Conservation (phyloP, 2,888 invertebrate species). For the Drosophila colorata region DNA sequence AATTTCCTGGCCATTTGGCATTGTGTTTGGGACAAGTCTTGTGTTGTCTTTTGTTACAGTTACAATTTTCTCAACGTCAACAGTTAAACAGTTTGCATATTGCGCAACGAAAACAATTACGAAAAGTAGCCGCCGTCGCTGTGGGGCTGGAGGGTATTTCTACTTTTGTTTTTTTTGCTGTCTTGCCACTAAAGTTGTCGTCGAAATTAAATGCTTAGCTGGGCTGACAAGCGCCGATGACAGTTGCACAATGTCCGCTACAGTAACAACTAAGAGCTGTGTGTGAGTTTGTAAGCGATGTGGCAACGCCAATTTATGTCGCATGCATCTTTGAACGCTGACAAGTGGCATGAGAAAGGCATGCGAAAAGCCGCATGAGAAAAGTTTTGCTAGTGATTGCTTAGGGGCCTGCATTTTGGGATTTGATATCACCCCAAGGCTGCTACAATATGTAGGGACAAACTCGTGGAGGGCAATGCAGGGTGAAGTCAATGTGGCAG, state of each 20-base stretch:
- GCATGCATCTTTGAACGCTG: constrained; percentile 61
- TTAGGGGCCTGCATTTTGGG: constrained; percentile 40
- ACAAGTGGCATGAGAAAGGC: constrained; percentile 50
- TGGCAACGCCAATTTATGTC: constrained; percentile 71
- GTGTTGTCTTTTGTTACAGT: constrained; percentile 67
- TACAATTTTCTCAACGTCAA: constrained; percentile 73
- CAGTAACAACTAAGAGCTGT: constrained; percentile 41
- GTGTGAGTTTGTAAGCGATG: constrained; percentile 34
- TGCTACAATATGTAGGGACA: background rate
- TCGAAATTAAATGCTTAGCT: constrained; percentile 75
- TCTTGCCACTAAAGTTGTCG: constrained; percentile 71
- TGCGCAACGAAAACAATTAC: constrained; percentile 64
- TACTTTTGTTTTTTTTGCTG: constrained; percentile 32
- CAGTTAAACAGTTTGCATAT: constrained; percentile 70
- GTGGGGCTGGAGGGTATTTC: constrained; percentile 13
- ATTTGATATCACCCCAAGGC: constrained; percentile 29
- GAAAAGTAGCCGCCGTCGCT: constrained; percentile 18
- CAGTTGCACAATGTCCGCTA: constrained; percentile 73
- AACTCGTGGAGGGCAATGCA: background rate
- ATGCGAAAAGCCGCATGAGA: constrained; percentile 40
- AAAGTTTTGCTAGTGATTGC: constrained; percentile 50
- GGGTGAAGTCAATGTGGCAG: background rate
- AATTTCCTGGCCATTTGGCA: constrained; percentile 70
- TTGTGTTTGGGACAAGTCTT: constrained; percentile 55
- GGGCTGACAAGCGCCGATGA: constrained; percentile 63